Base-by-base conservation (phyloP, 1,140 invertebrate genomes). In the Bombyx mori region DNA sequence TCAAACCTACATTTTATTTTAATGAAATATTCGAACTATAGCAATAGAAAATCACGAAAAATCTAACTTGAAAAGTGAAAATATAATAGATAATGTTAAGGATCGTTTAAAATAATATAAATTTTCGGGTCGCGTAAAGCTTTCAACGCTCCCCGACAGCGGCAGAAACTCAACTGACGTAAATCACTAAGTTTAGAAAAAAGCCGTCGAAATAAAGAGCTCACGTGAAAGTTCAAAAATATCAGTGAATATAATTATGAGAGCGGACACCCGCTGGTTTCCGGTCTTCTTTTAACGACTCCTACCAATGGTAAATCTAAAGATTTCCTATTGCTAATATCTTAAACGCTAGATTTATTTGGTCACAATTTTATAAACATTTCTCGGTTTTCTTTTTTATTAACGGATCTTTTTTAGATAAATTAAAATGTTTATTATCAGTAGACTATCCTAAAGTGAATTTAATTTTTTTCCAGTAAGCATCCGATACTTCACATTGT, bases 191-290 rank as follows among this genome's bases (percentile, higher is more conserved):
- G 73, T 79, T 82, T 78, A 73, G 68, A 75, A 75, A 80, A 79
- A 82, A 81, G 75, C 65, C 56, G 61, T 54, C 70, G 69, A 83
- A 81, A 83, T 81, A 77, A 82, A 81, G 79, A 77, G 69, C 79
- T 83, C 82, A 78, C 82, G 78, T 87, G 81, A 82, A 86, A 86
- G 80, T 82, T 87, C 71, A 75, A 79, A 84, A 82, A 84, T 85
- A 84, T 82, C 81, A 79, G 74, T 76, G 81, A 85, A 87, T 87
- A 85, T 84, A 84, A 87, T 85, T 84, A 87, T 79, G 71, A 68
- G 69, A 74, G 69, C 60, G 82, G 75, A 81, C 79, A 77, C 81
- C 80, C 81, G 81, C 79, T 84, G 81, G 68, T 77, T 84, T 86
- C 80, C 82, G 76, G 77, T 63, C 68, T 74, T 67, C 60, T 66